Evolutionary conservation across 2,888 invertebrate species (phyloP).

Genomic region (Saturnia japonica): DNA sequence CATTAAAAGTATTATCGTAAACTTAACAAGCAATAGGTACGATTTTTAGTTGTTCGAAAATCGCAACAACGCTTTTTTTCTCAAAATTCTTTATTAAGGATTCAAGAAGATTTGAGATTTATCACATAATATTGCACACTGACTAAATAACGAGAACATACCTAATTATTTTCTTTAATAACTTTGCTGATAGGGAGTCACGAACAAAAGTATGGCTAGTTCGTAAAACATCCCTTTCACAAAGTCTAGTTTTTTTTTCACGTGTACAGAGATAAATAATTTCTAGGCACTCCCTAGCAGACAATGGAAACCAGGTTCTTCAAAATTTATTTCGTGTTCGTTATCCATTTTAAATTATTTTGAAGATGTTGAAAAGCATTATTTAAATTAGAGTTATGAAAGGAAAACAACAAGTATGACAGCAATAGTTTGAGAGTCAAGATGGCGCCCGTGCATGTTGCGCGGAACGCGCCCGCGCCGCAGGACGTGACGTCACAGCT

Average conservation of each 20-base stretch:
- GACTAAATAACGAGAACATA: too few species aligned
- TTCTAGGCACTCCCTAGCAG: background rate
- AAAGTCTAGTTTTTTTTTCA: background rate
- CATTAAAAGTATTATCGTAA: too few species aligned
- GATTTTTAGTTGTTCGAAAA: too few species aligned
- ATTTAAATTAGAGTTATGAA: background rate
- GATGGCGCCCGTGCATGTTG: background rate
- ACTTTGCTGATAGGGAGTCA: background rate
- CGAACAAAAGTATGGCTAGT: background rate
- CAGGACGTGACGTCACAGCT: conserved; percentile 53
- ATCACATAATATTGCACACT: too few species aligned
- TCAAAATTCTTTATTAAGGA: too few species aligned
- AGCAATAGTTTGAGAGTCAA: background rate
- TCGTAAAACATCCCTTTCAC: background rate
- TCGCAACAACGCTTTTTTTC: too few species aligned
- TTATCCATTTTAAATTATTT: background rate
- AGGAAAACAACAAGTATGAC: background rate
- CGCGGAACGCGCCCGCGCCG: conserved; percentile 40
- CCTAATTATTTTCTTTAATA: background rate
- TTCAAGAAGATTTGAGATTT: too few species aligned
- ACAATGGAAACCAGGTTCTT: background rate
- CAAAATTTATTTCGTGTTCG: background rate
- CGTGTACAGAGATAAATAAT: background rate
- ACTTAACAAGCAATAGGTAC: too few species aligned
- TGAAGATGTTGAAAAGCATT: background rate